Evolutionary conservation across 2,797 vertebrate genomes (phyloP), one percentile per base, ranked within the genome.

Genomic region (Acanthis flammea): DNA sequence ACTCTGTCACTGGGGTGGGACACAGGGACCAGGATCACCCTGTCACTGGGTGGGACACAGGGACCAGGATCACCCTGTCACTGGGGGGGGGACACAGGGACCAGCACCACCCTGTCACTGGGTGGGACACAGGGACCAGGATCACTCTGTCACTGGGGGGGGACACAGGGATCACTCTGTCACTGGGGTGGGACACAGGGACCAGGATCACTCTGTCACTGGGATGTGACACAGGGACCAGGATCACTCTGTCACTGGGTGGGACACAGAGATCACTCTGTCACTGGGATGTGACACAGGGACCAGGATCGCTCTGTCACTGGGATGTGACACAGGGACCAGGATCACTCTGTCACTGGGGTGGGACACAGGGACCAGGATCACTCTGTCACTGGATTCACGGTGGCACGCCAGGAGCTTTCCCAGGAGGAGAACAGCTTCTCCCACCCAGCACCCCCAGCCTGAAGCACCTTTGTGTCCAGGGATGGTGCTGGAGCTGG

Each of bases 241-340:
- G n/a, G n/a, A 35, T 9, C 48, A 5, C 35, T 4, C 30, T 54
- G 30, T 14, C 19, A 51, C 27, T 31, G 44, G 42, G 1, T 0
- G 0, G 42, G 54, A 19, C 2, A 0, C 3, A 19, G 14, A 12
- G 22, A 55, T 3, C 50, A 10, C 21, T 2, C 19, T n/a, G 12
- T 1, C n/a, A 3, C 42, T 2, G 25, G 16, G 16, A 11, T 37
- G 1, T 11, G 19, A 24, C 3, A 1, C 7, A 12, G 35, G 35
- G 21, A 35, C 35, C 35, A 35, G n/a, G n/a, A 68, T 2, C 11
- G 8, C 8, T 7, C 45, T 50, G 47, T 11, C 24, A 9, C 37
- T 8, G 19, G 31, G 19, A 2, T 12, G 39, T 19, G 62, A 33
- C 4, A 3, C 3, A 12, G 14, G 21, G 53, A n/a, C 4, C 35